Percentiles rank a stretch among this genome's conserved stretches.
These are phyloP conservation scores for Odontophorus gujanensis DNA, from an alignment of 2,113 vertebrate genomes.

Conservation along the genomic window DNA sequence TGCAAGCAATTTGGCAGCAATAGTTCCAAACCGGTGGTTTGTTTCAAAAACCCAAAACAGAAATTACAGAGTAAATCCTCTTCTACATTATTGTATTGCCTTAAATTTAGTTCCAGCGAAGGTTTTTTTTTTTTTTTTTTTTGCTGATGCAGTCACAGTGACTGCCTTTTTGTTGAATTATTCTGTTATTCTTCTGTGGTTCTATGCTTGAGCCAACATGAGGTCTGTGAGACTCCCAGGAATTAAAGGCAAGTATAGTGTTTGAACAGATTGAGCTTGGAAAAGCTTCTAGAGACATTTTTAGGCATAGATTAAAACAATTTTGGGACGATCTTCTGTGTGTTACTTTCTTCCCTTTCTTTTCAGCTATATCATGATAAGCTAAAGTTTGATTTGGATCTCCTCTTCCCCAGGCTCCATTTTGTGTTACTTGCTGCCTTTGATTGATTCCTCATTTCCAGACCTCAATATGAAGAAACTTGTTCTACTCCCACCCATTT, in stretches of 20 bases:
- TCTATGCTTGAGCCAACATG: background rate
- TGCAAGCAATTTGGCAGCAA: conserved; percentile 50
- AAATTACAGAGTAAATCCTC: conserved; percentile 44
- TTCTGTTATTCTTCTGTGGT: conserved; percentile 31
- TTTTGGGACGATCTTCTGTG: background rate
- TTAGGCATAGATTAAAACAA: background rate
- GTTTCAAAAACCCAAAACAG: conserved; percentile 44
- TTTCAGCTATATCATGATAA: background rate
- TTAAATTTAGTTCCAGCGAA: conserved; percentile 50
- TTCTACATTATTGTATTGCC: conserved; percentile 10
- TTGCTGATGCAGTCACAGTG: conserved; percentile 13
- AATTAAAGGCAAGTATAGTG: conserved; percentile 28
- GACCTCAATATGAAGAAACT: background rate
- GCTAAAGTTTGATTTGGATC: background rate
- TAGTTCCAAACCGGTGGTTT: conserved; percentile 62
- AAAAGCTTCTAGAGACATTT: conserved; percentile 15
- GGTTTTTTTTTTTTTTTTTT: conserved; percentile 10
- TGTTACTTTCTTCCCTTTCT: background rate
- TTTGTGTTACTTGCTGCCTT: conserved; percentile 17
- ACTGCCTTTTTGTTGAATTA: background rate
- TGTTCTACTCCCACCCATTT: background rate
- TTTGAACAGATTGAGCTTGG: background rate
- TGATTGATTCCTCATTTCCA: background rate
- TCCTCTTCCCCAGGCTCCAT: background rate
- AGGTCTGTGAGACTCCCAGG: background rate